Base-by-base conservation (phyloP, 1,140 invertebrate species). In the Coenobita brevimanus region DNA sequence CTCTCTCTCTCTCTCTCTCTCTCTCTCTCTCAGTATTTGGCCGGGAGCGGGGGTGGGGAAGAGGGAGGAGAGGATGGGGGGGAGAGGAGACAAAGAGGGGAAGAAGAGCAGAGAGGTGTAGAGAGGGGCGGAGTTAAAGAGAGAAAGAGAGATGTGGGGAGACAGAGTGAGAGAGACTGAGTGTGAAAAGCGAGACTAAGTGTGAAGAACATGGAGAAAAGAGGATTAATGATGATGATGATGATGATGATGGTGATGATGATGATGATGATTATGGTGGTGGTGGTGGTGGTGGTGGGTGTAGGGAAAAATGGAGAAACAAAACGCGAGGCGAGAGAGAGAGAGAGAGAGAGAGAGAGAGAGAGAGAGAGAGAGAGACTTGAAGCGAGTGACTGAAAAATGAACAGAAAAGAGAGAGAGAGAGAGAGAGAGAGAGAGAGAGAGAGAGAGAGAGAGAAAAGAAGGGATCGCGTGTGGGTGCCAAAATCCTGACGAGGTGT, bases 1-100 rank as follows among this genome's bases (percentile, higher is more conserved):
- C 54, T 57, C 54, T n/a, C n/a, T n/a, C 54, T 57, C 54, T n/a
- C n/a, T n/a, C n/a, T 57, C 54, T n/a, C 54, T n/a, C 54, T 78
- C 73, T 50, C 24, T 27, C 43, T 50, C 41, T 54, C 43, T 50
- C 75, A 2, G n/a, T n/a, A n/a, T n/a, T n/a, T n/a, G n/a, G 67
- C 24, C 27, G 27, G 67, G 41, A 30, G 33, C 67, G 67, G 41
- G 67, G 27, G 67, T 38, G 24, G 30, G 67, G 41, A 33, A 71
- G 33, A 71, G 67, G 67, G 67, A 71, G 24, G 67, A 71, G 67
- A 38, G 67, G 67, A 71, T 38, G 67, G 21, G 27, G 27, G 30
- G 41, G 67, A 71, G 30, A 71, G 62, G 36, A 33, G n/a, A 33
- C 27, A 10, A 67, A 33, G 36, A 33, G 36, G 62, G n/a, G 62